These are phyloP conservation scores for Leuciscus idus DNA, from an alignment of 2,113 vertebrate genomes.

Conservation along the genomic window DNA sequence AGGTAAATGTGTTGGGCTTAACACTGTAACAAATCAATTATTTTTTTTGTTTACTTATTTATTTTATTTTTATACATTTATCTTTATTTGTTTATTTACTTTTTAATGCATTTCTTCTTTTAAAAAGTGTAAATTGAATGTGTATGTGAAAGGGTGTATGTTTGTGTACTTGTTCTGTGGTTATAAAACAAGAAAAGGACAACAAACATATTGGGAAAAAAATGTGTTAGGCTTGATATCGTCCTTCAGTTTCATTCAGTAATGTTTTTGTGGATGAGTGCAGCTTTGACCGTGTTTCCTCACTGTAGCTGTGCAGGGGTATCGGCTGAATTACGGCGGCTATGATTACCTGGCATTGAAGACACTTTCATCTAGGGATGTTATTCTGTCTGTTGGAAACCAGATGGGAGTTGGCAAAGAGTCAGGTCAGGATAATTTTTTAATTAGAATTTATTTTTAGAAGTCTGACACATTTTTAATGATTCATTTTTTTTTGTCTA, in stretches of 20 bases:
- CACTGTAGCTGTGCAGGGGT: slow-evolving; percentile 88
- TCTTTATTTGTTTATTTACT: too few relatives aligned
- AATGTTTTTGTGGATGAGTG: neutral
- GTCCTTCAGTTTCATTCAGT: neutral
- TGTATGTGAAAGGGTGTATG: too few relatives aligned
- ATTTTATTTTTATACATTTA: too few relatives aligned
- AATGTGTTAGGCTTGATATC: slow-evolving; percentile 39
- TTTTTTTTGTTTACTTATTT: too few relatives aligned
- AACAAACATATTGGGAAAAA: slow-evolving; percentile 9
- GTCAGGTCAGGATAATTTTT: slow-evolving; percentile 79
- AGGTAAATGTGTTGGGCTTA: slow-evolving; percentile 73
- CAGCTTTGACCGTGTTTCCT: slow-evolving; percentile 26
- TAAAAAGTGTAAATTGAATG: too few relatives aligned
- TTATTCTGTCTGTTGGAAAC: slow-evolving; percentile 91
- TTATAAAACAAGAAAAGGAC: too few relatives aligned
- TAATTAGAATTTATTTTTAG: neutral
- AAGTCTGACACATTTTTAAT: neutral
- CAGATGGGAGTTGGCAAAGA: slow-evolving; percentile 99
- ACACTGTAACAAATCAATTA: too few relatives aligned
- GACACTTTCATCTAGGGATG: slow-evolving; percentile 87
- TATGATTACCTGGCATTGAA: slow-evolving; percentile 96
- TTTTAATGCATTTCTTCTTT: too few relatives aligned
- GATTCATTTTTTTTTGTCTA: too few relatives aligned
- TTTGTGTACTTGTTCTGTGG: too few relatives aligned
- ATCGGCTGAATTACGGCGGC: slow-evolving; percentile 89